phyloP scores from a whole-genome alignment of 2,888 invertebrate species.

The Netelia inedita region DNA sequence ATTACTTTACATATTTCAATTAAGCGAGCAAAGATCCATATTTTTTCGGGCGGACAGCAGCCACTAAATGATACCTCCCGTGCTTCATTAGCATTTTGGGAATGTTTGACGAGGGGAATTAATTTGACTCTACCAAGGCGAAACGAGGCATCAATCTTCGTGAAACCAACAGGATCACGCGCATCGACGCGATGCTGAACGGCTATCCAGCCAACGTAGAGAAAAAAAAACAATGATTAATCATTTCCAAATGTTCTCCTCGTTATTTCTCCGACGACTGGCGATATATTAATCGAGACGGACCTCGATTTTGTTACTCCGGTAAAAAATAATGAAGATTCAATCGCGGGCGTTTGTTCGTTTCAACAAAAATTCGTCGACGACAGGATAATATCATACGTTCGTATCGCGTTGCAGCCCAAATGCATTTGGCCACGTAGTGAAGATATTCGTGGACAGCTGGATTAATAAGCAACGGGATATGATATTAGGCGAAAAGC shows the following conservation, averaged over 20 bases:
- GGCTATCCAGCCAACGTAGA: background rate
- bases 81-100: constrained; percentile 46
- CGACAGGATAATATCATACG: background rate
- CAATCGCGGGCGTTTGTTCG: background rate
- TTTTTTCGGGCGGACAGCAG: constrained; percentile 35
- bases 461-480: constrained; percentile 58
- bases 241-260: constrained; percentile 17
- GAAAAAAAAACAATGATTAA: constrained; percentile 23
- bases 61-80: constrained; percentile 15
- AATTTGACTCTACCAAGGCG: background rate
- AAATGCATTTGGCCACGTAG: constrained; percentile 23
- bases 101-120: constrained; percentile 44
- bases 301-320: background rate
- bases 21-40: constrained; percentile 41
- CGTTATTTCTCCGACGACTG: background rate
- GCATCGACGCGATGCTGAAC: background rate
- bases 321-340: background rate
- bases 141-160: constrained; percentile 55
- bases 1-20: constrained; percentile 64
- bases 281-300: background rate
- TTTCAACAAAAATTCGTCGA: background rate
- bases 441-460: constrained; percentile 39
- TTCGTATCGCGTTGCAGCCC: constrained; percentile 26
- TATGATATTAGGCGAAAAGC: constrained; percentile 30
- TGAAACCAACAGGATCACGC: background rate